phyloP scores from a whole-genome alignment of 2,113 vertebrate species.

The Myiozetetes cayanensis region DNA sequence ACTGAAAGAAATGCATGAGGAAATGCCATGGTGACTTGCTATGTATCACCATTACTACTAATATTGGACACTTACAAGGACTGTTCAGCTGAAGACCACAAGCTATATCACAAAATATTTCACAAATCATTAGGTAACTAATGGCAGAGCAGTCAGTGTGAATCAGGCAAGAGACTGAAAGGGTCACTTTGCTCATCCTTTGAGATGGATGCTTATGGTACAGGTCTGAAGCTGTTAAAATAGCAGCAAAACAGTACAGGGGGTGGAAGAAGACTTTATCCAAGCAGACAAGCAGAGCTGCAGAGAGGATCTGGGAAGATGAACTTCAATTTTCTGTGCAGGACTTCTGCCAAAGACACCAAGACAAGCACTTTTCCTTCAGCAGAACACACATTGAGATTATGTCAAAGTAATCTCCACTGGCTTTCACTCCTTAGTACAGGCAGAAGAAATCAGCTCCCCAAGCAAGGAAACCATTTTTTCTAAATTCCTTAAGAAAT shows the following conservation, averaged over 20 bases:
- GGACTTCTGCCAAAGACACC: neutral
- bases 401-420: neutral
- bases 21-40: neutral
- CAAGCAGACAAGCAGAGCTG: neutral
- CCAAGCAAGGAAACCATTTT: neutral
- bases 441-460: neutral
- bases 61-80: neutral
- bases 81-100: constrained; percentile 4
- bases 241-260: neutral
- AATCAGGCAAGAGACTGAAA: neutral
- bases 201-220: neutral
- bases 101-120: constrained; percentile 33
- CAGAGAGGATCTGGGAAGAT: neutral
- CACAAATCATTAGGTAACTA: constrained; percentile 54
- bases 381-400: neutral
- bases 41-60: neutral
- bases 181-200: constrained; percentile 26
- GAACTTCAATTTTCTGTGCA: neutral
- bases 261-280: neutral
- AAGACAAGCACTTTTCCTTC: neutral
- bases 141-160: neutral
- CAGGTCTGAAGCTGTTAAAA: neutral
- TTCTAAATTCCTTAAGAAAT: neutral
- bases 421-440: neutral
- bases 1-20: neutral